Evolutionary conservation across 2,797 vertebrate genomes (phyloP).

Genomic region (Urosaurus nigricauda): DNA sequence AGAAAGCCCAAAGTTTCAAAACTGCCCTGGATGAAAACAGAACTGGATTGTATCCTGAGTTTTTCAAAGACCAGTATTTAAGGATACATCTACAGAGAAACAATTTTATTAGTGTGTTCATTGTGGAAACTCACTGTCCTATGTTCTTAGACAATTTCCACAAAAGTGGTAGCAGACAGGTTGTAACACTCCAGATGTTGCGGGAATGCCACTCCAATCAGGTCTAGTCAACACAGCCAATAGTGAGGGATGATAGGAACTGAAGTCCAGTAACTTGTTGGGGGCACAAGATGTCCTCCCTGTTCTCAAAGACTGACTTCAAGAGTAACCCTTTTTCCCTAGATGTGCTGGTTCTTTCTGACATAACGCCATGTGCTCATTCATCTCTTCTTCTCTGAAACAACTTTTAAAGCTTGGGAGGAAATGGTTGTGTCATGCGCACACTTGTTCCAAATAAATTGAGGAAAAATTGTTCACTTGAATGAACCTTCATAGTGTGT

Average conservation of each 20-base stretch:
- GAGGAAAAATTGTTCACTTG: neutral
- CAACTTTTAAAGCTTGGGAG: neutral
- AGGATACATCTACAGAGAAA: neutral
- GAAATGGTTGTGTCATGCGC: neutral
- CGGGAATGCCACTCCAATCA: too few relatives aligned
- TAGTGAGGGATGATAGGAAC: too few relatives aligned
- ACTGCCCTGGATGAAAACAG: too few relatives aligned
- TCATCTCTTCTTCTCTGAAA: neutral
- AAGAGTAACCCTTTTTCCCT: neutral
- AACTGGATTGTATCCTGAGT: neutral
- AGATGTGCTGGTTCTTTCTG: neutral
- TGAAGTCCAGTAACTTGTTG: too few relatives aligned
- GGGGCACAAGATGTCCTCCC: too few relatives aligned
- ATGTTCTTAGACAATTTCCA: neutral
- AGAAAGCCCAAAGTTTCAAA: too few relatives aligned
- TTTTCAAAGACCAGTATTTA: neutral
- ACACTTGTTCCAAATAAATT: neutral
- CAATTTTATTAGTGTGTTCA: neutral
- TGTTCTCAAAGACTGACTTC: neutral
- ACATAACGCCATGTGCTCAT: neutral
- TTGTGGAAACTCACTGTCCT: neutral
- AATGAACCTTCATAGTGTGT: neutral
- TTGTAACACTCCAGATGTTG: too few relatives aligned
- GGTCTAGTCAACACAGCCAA: too few relatives aligned
- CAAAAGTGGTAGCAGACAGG: too few relatives aligned